phyloP scores from a whole-genome alignment of 2,113 vertebrate genomes.

The Asarcornis scutulata region DNA sequence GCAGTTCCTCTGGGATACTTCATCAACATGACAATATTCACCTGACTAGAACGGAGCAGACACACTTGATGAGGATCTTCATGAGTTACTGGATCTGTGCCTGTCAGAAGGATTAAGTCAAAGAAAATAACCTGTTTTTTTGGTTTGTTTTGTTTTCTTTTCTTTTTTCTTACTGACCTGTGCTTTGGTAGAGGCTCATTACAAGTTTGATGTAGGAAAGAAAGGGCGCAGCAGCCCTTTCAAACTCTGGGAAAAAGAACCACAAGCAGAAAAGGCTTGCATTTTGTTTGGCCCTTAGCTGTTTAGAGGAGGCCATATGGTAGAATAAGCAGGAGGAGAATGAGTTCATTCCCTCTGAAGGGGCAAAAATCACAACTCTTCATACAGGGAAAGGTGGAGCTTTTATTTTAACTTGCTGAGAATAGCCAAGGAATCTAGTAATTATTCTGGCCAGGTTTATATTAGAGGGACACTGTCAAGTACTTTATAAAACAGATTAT shows the following conservation, averaged over 20 bases:
- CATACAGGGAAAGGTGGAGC: not conserved
- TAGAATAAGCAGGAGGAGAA: not conserved
- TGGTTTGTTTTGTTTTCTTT: not conserved
- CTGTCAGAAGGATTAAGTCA: slow-evolving; percentile 38
- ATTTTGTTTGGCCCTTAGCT: slow-evolving; percentile 41
- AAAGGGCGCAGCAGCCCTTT: not conserved
- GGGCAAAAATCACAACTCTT: not conserved
- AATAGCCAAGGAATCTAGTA: slow-evolving; percentile 30
- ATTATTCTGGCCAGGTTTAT: slow-evolving; percentile 34
- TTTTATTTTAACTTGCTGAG: slow-evolving; percentile 22
- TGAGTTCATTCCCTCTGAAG: slow-evolving; percentile 30
- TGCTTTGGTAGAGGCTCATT: slow-evolving; percentile 1
- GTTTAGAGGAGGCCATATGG: not conserved
- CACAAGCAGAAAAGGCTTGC: not conserved
- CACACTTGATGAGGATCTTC: slow-evolving; percentile 42
- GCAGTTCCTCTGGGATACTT: slow-evolving; percentile 4
- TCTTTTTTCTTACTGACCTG: not conserved
- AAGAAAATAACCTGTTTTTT: not conserved
- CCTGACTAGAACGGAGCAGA: slow-evolving; percentile 30
- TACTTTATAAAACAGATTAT: slow-evolving; percentile 48
- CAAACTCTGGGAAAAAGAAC: not conserved
- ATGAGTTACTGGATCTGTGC: slow-evolving; percentile 30
- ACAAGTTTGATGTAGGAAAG: slow-evolving; percentile 6
- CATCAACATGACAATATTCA: slow-evolving; percentile 14
- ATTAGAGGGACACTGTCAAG: slow-evolving; percentile 11